phyloP scores from a whole-genome alignment of 2,888 invertebrate species.

The Monoplex corrugatus region DNA sequence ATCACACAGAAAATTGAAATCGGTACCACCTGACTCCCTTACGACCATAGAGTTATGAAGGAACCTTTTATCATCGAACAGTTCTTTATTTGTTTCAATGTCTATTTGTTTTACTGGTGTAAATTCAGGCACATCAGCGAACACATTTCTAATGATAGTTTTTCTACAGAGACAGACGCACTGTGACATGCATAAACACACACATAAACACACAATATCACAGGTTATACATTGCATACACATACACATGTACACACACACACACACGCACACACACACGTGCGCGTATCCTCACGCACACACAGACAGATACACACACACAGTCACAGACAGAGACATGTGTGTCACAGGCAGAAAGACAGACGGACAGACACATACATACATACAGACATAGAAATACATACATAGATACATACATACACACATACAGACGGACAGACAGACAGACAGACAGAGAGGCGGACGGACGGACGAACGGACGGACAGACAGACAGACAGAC shows the following conservation, averaged over 20 bases:
- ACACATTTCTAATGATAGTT: too few relatives aligned
- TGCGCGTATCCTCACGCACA: not conserved
- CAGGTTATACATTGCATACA: too few relatives aligned
- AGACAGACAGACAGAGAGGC: not conserved
- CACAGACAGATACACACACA: not conserved
- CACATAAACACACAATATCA: too few relatives aligned
- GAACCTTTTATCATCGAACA: too few relatives aligned
- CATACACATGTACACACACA: not conserved
- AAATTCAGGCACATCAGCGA: too few relatives aligned
- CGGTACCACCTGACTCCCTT: too few relatives aligned
- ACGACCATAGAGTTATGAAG: too few relatives aligned
- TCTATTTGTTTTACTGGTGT: too few relatives aligned
- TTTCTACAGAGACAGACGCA: too few relatives aligned
- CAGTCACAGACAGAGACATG: not conserved
- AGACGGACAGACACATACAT: not conserved
- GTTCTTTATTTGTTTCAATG: too few relatives aligned
- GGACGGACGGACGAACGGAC: not conserved
- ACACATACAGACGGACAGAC: not conserved
- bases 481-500: not conserved
- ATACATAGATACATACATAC: not conserved
- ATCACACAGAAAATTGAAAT: too few relatives aligned
- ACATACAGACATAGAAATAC: not conserved
- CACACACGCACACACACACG: not conserved
- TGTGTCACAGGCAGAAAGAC: not conserved
- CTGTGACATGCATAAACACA: too few relatives aligned